Base-by-base conservation (phyloP, 2,113 vertebrate species). In the Empidonax traillii region DNA sequence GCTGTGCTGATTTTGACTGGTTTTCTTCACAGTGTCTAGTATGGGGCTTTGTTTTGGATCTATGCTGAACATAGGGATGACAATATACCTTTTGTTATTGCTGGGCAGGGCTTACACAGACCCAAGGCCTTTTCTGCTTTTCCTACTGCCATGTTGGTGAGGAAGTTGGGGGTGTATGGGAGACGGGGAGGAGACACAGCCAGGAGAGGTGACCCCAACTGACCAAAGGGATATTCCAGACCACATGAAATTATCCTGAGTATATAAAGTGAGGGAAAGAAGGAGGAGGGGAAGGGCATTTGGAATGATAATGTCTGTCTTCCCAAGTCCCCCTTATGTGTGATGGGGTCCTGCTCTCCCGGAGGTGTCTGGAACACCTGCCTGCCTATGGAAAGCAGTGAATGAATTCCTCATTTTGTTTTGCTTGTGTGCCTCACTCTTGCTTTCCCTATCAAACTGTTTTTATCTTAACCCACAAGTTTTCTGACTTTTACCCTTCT, bases 81-180 rank as follows among this genome's bases (percentile, higher is more conserved):
- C 33, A 44, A 77, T 3, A 23, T 2, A 41, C 39, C 12, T 41
- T 41, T n/a, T 18, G 3, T 41, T 63, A 13, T 6, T 41, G 30
- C n/a, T 68, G 13, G 35, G 28, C 12, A 39, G 15, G 12, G 7
- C 30, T 71, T 41, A 9, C 53, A 53, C 28, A 61, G n/a, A 44
- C 2, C 8, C 53, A 75, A 53, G 39, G 16, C 10, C 23, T 10
- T 22, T 14, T 31, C 62, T 83, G 7, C 24, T 47, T 0, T 39
- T 22, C 9, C 9, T 47, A 1, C 24, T 68, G 0, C 19, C 46
- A 18, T 0, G 0, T 20, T 75, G 46, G 20, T 12, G 4, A n/a
- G 62, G 53, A 17, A 4, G 2, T 3, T 68, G 20, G 30, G 19
- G 3, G 5, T 49, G 8, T 12, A 2, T 10, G 9, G 4, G 14